Base-by-base conservation (phyloP, 1,140 invertebrate genomes). In the Lepidurus couesii region DNA sequence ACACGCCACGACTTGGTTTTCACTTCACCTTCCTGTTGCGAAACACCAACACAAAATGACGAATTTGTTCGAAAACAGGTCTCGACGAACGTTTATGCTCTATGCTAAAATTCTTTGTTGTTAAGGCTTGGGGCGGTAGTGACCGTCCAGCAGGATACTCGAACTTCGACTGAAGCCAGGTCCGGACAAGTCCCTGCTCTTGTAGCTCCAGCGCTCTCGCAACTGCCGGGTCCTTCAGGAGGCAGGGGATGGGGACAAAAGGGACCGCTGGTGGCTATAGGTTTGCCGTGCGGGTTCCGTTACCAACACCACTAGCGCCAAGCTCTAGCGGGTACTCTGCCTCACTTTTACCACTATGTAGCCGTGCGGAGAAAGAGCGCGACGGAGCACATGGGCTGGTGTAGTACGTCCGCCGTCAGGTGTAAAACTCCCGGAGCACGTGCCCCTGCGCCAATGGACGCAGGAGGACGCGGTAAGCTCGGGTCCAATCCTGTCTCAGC, bases 101-200 rank as follows among this genome's bases (percentile, higher is more conserved):
- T 1, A 26, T 26, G 26, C 34, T 34, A 34, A 34, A 34, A 34
- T 34, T 34, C 34, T 34, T 34, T 34, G 34, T 34, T 34, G 34
- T 34, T 34, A 34, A 34, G 34, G 34, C 34, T 34, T 65, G 0
- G 21, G 13, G 16, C 21, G 0, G n/a, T 16, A 65, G 53, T 65
- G 53, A 65, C 53, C 53, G 7, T 65, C 53, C 16, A 65, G 53
- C 13, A 65, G n/a, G 53, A 65, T 7, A 65, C 53, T 21, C 53
- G n/a, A 65, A 65, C 53, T 65, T 65, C 53, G 53, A 65, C 53
- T 65, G 53, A 65, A 65, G 53, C 53, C 53, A 65, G 53, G 53
- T 65, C 53, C 21, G 53, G 53, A 65, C 53, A 65, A 21, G 53
- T 65, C 53, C 53, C 4, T 65, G 53, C 53, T 65, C 53, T 65